These are phyloP conservation scores for Daubentonia madagascariensis DNA, from an alignment of 2,113 vertebrate genomes.

Conservation along the genomic window DNA sequence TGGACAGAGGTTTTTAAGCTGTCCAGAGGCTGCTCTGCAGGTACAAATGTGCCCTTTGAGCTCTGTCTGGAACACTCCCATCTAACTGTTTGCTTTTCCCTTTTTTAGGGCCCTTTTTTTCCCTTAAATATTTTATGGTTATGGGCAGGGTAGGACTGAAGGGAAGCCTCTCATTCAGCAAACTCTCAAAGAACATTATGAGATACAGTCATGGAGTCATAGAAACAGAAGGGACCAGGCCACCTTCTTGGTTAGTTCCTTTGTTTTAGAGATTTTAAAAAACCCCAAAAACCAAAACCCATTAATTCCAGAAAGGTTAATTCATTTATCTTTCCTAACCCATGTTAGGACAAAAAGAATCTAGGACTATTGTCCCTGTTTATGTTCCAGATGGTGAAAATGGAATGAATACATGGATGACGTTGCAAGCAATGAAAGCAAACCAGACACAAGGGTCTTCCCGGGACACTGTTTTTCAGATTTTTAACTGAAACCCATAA, in stretches of 20 bases:
- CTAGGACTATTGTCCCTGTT: background rate
- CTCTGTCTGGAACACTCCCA: background rate
- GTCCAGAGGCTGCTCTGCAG: background rate
- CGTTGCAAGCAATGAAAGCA: background rate
- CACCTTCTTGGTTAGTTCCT: background rate
- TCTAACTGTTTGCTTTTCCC: conserved; percentile 7
- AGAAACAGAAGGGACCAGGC: background rate
- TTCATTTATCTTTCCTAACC: background rate
- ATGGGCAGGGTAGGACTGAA: background rate
- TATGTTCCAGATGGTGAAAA: conserved; percentile 28
- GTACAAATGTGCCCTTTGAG: conserved; percentile 40
- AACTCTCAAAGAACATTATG: background rate
- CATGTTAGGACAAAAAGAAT: background rate
- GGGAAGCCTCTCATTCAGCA: background rate
- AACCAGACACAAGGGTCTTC: background rate
- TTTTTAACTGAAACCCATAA: background rate
- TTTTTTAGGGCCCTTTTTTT: background rate
- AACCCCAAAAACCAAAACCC: no score
- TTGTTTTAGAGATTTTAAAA: background rate
- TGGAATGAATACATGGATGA: conserved; percentile 33
- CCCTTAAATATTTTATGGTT: conserved; percentile 38
- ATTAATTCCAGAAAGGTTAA: background rate
- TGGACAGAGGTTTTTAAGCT: background rate
- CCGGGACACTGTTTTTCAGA: background rate
- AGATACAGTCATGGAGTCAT: background rate